Percentiles rank a stretch among this genome's conserved stretches.
Conservation (phyloP, 2,888 invertebrate genomes). For the Laspeyria flexula region DNA sequence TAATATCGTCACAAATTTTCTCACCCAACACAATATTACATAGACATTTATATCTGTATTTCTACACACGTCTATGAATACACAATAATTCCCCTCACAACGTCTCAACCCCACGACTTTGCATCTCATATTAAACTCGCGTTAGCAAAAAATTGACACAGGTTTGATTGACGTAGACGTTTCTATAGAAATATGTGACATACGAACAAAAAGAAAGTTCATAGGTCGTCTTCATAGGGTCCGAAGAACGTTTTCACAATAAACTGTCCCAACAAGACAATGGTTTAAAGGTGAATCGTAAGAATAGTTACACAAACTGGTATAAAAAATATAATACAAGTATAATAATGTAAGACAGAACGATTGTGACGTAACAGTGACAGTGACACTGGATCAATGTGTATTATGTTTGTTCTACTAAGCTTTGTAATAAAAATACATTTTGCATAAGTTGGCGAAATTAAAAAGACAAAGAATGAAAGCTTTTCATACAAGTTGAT, state of each 20-base stretch:
- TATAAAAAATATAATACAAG: constrained; percentile 26
- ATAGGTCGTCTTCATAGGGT: constrained; percentile 56
- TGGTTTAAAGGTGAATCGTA: constrained; percentile 28
- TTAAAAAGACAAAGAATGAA: background rate
- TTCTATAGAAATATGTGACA: constrained; percentile 39
- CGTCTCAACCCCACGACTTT: constrained; percentile 40
- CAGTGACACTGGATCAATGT: constrained; percentile 4
- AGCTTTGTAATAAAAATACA: background rate
- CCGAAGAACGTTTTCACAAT: constrained; percentile 30
- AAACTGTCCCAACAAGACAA: constrained; percentile 63
- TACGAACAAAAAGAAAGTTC: constrained; percentile 54
- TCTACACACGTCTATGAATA: no score
- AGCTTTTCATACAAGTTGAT: background rate
- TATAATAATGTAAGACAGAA: constrained; percentile 18
- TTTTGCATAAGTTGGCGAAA: background rate
- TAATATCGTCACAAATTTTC: no score
- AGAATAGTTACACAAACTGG: constrained; percentile 23
- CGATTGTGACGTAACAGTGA: constrained; percentile 22
- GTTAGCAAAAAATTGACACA: constrained; percentile 59
- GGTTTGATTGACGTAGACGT: constrained; percentile 64
- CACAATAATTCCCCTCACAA: constrained; percentile 24
- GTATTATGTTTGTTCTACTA: background rate
- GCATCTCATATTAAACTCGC: constrained; percentile 56
- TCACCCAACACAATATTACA: no score
- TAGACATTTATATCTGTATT: no score